A percentile compares a stretch with the other conserved stretches of the same genome.
phyloP scores from a whole-genome alignment of 2,113 vertebrate genomes.

The Ailurus styani region DNA sequence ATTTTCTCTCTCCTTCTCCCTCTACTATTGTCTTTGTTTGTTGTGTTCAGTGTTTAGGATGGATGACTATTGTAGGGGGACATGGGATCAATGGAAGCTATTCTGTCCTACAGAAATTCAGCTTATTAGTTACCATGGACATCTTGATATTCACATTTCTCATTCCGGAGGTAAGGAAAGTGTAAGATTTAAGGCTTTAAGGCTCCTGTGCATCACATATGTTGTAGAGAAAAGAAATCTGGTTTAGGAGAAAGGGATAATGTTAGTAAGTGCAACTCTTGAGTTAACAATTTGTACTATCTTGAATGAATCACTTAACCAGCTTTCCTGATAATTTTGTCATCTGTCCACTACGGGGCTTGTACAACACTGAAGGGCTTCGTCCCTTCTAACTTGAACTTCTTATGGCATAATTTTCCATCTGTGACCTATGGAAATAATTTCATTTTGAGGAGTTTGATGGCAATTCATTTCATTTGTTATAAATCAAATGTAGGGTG shows the following conservation, averaged over 20 bases:
- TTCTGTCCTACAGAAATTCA: neutral
- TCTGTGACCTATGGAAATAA: constrained; percentile 61
- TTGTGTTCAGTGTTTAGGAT: neutral
- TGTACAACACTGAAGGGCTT: neutral
- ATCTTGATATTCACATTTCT: neutral
- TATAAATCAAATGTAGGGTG: constrained; percentile 61
- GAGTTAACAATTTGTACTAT: constrained; percentile 7
- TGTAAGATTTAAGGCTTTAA: neutral
- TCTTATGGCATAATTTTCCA: constrained; percentile 46
- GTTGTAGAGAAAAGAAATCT: neutral
- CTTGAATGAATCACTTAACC: constrained; percentile 6
- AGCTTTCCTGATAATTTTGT: constrained; percentile 4
- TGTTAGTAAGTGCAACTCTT: neutral
- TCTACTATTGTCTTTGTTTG: neutral
- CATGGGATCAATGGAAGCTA: neutral
- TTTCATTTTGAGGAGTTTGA: constrained; percentile 65
- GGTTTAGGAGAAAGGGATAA: neutral
- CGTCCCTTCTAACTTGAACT: constrained; percentile 25
- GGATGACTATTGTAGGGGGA: neutral
- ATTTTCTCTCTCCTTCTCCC: neutral
- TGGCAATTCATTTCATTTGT: constrained; percentile 57
- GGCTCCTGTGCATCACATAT: neutral
- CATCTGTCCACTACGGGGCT: constrained; percentile 1
- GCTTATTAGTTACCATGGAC: neutral
- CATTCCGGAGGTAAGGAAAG: neutral